Base-by-base conservation (phyloP, 2,113 vertebrate genomes). In the Monarcha castaneiventris region DNA sequence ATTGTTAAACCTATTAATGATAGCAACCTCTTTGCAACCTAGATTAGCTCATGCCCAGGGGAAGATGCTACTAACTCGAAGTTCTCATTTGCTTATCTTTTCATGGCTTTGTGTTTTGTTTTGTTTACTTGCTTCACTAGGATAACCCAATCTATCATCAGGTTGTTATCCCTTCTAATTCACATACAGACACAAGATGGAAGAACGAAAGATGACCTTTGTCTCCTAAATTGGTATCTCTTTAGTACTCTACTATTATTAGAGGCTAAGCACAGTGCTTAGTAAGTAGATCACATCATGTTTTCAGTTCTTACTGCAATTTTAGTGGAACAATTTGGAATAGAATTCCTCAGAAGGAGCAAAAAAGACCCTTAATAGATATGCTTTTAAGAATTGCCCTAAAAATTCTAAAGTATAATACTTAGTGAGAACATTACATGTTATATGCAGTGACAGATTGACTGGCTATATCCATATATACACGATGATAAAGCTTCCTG, bases 241-340 rank as follows among this genome's bases (percentile, higher is more conserved):
- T 84, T 84, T 77, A 91, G 61, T 37, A 69, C 9, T 73, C 67
- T 78, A 29, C 43, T 69, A 56, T 63, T 80, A 29, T 67, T 74
- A 55, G 21, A 76, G 17, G 8, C 11, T 33, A 72, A 84, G 6
- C 4, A 4, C 68, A 13, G 1, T 51, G 4, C 37, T 69, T 91
- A 14, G 2, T n/a, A 48, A 51, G 41, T 7, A 69, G 55, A 59
- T 30, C 0, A 1, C 6, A 17, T 84, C 33, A 68, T 0, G 0
- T 58, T 86, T 75, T 92, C 19, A 18, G 2, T 49, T 72, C 19
- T 76, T 90, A 74, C 76, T 61, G 6, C 10, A 63, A 68, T 72
- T 91, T 92, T 71, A n/a, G 12, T 84, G 16, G 13, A 55, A 80
- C 5, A 66, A 37, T 63, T 73, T 66, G 43, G 23, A 80, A 46